A percentile compares a stretch with the other conserved stretches of the same genome.
phyloP scores from a whole-genome alignment of 2,888 invertebrate genomes.

The Micropterix aruncella region DNA sequence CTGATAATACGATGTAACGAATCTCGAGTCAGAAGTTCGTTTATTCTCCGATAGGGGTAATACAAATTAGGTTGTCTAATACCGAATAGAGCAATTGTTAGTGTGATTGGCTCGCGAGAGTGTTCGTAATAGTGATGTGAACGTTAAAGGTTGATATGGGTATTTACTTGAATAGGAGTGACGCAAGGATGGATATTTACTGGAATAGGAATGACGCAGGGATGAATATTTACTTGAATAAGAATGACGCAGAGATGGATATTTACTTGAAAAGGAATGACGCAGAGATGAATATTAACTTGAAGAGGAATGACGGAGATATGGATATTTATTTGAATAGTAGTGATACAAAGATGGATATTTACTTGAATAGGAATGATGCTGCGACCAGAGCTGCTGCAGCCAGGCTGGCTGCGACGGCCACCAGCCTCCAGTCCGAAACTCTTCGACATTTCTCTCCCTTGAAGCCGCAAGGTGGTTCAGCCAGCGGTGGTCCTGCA shows the following conservation, averaged over 20 bases:
- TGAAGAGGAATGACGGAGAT: background rate
- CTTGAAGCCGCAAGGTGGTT: conserved; percentile 75
- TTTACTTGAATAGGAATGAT: conserved; percentile 52
- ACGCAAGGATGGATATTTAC: conserved; percentile 23
- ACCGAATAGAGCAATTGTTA: too few species aligned
- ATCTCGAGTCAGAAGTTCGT: too few species aligned
- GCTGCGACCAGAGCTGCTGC: conserved; percentile 50
- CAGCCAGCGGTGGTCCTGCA: conserved; percentile 57
- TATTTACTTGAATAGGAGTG: background rate
- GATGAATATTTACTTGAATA: conserved; percentile 44
- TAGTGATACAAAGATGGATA: conserved; percentile 2
- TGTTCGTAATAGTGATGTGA: too few species aligned
- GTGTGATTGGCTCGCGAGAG: too few species aligned
- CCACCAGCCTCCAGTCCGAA: conserved; percentile 51
- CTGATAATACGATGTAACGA: too few species aligned
- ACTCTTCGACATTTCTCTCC: conserved; percentile 56
- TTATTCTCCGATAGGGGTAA: too few species aligned
- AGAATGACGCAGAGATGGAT: conserved; percentile 44
- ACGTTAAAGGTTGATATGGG: too few species aligned
- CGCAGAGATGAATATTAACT: too few species aligned
- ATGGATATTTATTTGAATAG: background rate
- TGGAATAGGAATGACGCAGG: conserved; percentile 52
- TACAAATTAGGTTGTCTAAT: too few species aligned
- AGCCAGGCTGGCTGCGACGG: conserved; percentile 47
- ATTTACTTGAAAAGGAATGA: conserved; percentile 52